Percentiles rank a stretch among this genome's conserved stretches.
Conservation (phyloP, 2,113 vertebrate species). For the Bos indicus region DNA sequence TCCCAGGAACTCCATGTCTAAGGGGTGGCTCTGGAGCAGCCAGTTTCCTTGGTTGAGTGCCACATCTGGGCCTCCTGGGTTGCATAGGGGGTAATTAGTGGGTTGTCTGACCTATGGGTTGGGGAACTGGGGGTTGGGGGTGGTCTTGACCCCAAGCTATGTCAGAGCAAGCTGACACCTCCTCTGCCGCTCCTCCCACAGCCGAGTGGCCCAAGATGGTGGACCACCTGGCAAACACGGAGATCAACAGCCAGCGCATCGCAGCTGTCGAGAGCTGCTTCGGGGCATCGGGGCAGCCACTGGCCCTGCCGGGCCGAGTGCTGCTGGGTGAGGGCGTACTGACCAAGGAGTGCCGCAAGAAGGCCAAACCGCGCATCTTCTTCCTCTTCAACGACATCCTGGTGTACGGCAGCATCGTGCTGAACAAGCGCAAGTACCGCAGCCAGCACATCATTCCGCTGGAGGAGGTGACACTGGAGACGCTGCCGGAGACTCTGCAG, state of each 20-base stretch:
- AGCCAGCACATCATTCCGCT: constrained; percentile 89
- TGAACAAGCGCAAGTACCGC: constrained; percentile 85
- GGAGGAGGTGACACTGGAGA: constrained; percentile 88
- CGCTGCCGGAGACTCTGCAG: constrained; percentile 80
- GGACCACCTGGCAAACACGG: constrained; percentile 78
- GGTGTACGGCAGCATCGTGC: constrained; percentile 89
- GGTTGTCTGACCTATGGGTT: not conserved
- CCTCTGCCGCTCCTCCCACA: not conserved
- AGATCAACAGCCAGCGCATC: constrained; percentile 87
- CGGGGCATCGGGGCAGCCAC: constrained; percentile 77
- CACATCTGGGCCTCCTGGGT: not conserved
- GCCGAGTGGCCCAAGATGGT: constrained; percentile 74
- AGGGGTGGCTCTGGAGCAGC: not conserved
- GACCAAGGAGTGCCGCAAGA: constrained; percentile 89
- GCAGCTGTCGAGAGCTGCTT: constrained; percentile 88
- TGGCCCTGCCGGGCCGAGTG: constrained; percentile 83
- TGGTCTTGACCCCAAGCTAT: rapidly evolving
- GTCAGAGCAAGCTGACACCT: not conserved
- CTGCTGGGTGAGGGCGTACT: constrained; percentile 92
- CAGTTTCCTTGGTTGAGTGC: not conserved
- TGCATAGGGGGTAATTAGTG: not conserved
- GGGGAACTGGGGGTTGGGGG: too few species aligned
- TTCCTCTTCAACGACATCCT: constrained; percentile 95
- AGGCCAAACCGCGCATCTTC: constrained; percentile 87
- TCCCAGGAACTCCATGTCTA: rapidly evolving